Base-by-base conservation (phyloP, 2,888 invertebrate genomes). In the Zonitis immaculata region DNA sequence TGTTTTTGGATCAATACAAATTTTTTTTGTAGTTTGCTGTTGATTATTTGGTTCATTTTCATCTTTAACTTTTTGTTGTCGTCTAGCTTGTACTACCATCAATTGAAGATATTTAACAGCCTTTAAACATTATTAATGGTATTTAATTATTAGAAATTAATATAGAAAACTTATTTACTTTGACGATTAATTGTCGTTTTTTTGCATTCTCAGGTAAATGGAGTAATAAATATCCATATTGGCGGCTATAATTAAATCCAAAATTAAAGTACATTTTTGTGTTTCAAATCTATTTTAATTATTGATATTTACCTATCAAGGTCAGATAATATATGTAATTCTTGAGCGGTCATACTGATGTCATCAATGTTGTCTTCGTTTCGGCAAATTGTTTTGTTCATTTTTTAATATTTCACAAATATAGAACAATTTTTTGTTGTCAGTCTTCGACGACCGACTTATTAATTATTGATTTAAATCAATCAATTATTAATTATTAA, bases 161-260 rank as follows among this genome's bases (percentile, higher is more conserved):
- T 26, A 22, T 18, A 46, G 22, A 42, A 3, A 46, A 14, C 12
- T 52, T 35, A 61, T 62, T 68, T 74, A 83, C 85, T 80, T 89
- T 91, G 52, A 89, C 83, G 28, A 95, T 86, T 59, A 95, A 79
- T 44, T 85, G 83, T 71, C 90, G 86, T 63, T 91, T 91, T 69
- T 87, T 84, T 11, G 82, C 80, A 81, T 94, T 90, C 74, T 93
- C 93, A 45, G 87, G 81, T 52, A 85, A 83, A 67, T 87, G 86
- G 44, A 95, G 77, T 70, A 91, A 88, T 56, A 95, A 77, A 73
- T 93, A 94, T 42, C 95, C 95, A 81, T 91, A 95, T 70, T 91
- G 89, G 20, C 92, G 91, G 74, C 95, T 95, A 80, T 59, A 83
- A 82, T 50, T n/a, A 56, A 44, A 16, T 14, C n/a, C n/a, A n/a